Evolutionary conservation across 2,888 invertebrate species (phyloP).

Genomic region (Prionchulus punctatus): DNA sequence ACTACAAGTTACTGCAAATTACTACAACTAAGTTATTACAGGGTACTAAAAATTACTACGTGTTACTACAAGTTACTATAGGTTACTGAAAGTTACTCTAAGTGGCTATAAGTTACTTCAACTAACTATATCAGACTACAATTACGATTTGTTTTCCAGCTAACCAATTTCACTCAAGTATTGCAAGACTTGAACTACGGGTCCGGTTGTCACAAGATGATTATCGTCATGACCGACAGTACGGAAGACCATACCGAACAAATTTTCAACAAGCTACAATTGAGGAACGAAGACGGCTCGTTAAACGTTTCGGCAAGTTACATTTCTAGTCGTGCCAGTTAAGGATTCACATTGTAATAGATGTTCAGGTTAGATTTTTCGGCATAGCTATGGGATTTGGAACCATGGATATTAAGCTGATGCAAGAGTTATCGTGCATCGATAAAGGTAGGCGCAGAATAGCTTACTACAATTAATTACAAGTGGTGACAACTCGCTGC

Average conservation of each 20-base stretch:
- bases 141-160: too few relatives aligned
- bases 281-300: too few relatives aligned
- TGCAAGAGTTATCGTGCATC: constrained; percentile 38
- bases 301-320: too few relatives aligned
- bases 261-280: too few relatives aligned
- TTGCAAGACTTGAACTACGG: not conserved
- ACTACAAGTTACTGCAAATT: too few relatives aligned
- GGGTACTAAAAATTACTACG: too few relatives aligned
- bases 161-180: too few relatives aligned
- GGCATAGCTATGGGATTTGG: constrained; percentile 41
- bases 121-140: too few relatives aligned
- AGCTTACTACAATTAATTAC: too few relatives aligned
- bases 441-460: constrained; percentile 39
- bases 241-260: constrained; percentile 41
- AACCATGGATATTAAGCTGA: constrained; percentile 36
- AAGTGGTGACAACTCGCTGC: too few relatives aligned
- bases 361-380: constrained; percentile 36
- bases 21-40: too few relatives aligned
- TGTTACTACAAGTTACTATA: too few relatives aligned
- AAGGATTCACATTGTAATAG: constrained; percentile 2
- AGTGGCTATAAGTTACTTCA: constrained; percentile 14
- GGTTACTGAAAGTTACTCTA: not conserved
- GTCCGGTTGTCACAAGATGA: constrained; percentile 40
- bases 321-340: not conserved
- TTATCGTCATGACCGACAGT: constrained; percentile 44